Base-by-base conservation (phyloP, 2,888 invertebrate species). In the Agonopterix subpropinquella region DNA sequence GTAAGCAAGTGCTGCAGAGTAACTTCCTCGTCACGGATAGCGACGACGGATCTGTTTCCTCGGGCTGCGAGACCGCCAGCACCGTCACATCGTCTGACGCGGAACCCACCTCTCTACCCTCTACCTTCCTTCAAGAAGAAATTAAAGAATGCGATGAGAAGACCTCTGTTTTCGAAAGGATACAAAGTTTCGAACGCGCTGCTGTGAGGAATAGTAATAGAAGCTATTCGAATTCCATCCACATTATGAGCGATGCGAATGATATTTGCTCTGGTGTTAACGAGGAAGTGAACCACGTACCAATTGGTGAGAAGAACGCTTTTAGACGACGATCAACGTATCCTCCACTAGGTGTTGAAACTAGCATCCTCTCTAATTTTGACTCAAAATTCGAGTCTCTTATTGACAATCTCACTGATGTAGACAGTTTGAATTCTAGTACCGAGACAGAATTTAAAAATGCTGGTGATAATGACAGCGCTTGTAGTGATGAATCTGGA, bases 401-500 rank as follows among this genome's bases (percentile, higher is more conserved):
- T 11, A 77, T 86, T 47, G 86, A 85, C 50, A 84, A 82, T 55
- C 60, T 83, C 58, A 83, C 77, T 9, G 84, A 87, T 52, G 73
- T 65, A 4, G 87, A 86, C 42, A 83, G 83, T 54, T 59, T 86
- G 44, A 77, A 72, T 57, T 86, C 80, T 1, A 81, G 80, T 58
- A 77, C 72, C 11, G 85, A 88, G 57, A 77, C 85, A 7, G 91
- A 90, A 58, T 88, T 89, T 45, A 84, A 90, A 51, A 80, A 65
- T 44, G 65, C 65, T 0, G 92, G 91, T 47, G 93, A 93, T 64
- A 93, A 90, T 57, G 93, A 93, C 67, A 96, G 96, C 67, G 96
- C 94, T 55, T 94, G 95, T 71, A 96, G 96, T 74, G 96, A 97
- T 67, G 97, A 97, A 76, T 96, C 96, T 50, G 97, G 97, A 3